phyloP scores from a whole-genome alignment of 2,888 invertebrate species.

The Rhagonycha fulva region DNA sequence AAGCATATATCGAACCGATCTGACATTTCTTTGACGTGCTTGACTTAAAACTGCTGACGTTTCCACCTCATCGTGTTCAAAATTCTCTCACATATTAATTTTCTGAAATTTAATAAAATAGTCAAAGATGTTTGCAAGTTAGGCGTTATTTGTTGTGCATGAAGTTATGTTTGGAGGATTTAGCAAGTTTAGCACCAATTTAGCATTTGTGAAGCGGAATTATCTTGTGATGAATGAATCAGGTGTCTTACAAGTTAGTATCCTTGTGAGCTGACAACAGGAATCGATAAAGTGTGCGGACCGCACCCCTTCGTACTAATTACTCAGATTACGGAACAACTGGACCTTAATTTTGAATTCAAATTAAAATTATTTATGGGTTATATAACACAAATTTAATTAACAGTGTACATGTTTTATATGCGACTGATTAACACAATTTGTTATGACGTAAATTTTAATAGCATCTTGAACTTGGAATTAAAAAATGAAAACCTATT shows the following conservation, averaged over 20 bases:
- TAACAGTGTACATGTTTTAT: neutral
- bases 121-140: neutral
- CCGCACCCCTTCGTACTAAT: slow-evolving; percentile 19
- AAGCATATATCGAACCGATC: neutral
- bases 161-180: neutral
- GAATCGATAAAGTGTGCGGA: slow-evolving; percentile 15
- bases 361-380: neutral
- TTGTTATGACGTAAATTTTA: neutral
- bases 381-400: neutral
- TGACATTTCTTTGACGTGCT: neutral
- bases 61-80: neutral
- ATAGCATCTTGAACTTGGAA: neutral
- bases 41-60: neutral
- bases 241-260: slow-evolving; percentile 19
- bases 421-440: neutral
- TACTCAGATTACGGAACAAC: slow-evolving; percentile 11
- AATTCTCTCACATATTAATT: neutral
- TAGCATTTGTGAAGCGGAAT: slow-evolving; percentile 22
- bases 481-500: neutral
- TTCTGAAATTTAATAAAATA: neutral
- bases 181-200: slow-evolving; percentile 10
- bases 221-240: slow-evolving; percentile 31
- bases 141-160: neutral
- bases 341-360: slow-evolving; percentile 10
- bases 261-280: slow-evolving; percentile 11